A percentile compares a stretch with the other conserved stretches of the same genome.
phyloP scores from a whole-genome alignment of 1,140 invertebrate genomes.

The Tetragonula clypearis region DNA sequence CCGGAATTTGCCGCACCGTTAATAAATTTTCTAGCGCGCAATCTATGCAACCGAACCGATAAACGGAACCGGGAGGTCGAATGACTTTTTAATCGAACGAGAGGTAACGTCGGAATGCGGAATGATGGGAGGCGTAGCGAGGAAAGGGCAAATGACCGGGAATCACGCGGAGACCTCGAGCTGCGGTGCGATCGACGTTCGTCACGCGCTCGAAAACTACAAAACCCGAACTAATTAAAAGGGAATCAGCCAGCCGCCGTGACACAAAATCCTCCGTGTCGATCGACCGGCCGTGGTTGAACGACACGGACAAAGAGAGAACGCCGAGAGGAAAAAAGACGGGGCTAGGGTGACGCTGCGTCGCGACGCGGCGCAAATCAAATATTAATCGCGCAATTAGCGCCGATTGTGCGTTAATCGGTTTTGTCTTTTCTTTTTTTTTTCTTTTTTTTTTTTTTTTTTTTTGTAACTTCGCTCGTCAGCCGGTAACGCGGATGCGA shows the following conservation, averaged over 20 bases:
- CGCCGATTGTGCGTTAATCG: slow-evolving; percentile 77
- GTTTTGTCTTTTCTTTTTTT: slow-evolving; percentile 67
- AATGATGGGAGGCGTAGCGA: slow-evolving; percentile 14
- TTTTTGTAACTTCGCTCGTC: slow-evolving; percentile 39
- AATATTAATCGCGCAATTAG: slow-evolving; percentile 79
- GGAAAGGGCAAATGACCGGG: slow-evolving; percentile 54
- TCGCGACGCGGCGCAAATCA: slow-evolving; percentile 68
- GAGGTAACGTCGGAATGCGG: slow-evolving; percentile 27
- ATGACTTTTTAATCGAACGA: slow-evolving; percentile 63
- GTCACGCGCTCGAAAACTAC: slow-evolving; percentile 66
- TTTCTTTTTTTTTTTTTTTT: slow-evolving; percentile 52
- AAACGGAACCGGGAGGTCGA: slow-evolving; percentile 31
- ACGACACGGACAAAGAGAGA: not conserved
- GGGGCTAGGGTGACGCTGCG: slow-evolving; percentile 5
- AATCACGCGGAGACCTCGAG: slow-evolving; percentile 39
- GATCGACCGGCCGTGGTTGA: slow-evolving; percentile 15
- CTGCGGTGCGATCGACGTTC: slow-evolving; percentile 59
- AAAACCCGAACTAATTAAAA: slow-evolving; percentile 78
- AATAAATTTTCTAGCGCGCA: not conserved
- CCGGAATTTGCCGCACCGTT: not conserved
- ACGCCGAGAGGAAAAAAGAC: not conserved
- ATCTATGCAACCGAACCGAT: not conserved
- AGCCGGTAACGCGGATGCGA: not conserved
- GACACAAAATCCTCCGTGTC: slow-evolving; percentile 52
- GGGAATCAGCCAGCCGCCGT: slow-evolving; percentile 66